Conservation (phyloP, 2,888 invertebrate species). For the Crossocerus cetratus region DNA sequence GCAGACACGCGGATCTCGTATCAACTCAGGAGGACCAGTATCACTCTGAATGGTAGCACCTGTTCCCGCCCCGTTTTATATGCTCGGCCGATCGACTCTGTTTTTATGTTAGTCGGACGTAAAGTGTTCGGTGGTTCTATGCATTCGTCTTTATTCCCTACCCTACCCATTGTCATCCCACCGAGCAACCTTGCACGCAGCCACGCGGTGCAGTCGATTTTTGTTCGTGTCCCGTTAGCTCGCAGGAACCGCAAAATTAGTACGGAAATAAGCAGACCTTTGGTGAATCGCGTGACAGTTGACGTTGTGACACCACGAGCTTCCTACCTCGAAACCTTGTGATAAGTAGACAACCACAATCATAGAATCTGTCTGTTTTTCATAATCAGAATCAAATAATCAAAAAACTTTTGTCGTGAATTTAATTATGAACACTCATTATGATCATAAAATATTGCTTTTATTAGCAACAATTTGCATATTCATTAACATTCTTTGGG, state of each 20-base stretch:
- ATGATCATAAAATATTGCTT: too few species aligned
- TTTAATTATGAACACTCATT: too few species aligned
- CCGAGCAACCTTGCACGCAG: conserved; percentile 22
- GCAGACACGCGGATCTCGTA: neutral
- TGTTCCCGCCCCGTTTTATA: conserved; percentile 54
- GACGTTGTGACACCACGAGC: too few species aligned
- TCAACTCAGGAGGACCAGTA: conserved; percentile 16
- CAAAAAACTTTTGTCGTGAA: too few species aligned
- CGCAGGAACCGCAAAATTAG: neutral
- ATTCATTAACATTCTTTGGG: too few species aligned
- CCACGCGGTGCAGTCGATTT: conserved; percentile 7
- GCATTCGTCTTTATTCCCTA: conserved; percentile 19
- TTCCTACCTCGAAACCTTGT: too few species aligned
- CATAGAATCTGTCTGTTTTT: too few species aligned
- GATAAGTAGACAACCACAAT: too few species aligned
- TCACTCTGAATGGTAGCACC: conserved; percentile 26
- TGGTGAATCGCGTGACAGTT: too few species aligned
- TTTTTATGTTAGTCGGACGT: conserved; percentile 46
- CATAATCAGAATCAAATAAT: too few species aligned
- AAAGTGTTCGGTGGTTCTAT: conserved; percentile 39
- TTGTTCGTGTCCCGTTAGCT: conserved; percentile 5
- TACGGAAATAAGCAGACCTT: neutral
- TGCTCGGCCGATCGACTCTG: conserved; percentile 30
- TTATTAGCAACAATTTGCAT: too few species aligned
- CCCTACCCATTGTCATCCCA: conserved; percentile 16